These are phyloP conservation scores for Temnothorax unifasciatus DNA, from an alignment of 2,888 invertebrate genomes.

Conservation along the genomic window DNA sequence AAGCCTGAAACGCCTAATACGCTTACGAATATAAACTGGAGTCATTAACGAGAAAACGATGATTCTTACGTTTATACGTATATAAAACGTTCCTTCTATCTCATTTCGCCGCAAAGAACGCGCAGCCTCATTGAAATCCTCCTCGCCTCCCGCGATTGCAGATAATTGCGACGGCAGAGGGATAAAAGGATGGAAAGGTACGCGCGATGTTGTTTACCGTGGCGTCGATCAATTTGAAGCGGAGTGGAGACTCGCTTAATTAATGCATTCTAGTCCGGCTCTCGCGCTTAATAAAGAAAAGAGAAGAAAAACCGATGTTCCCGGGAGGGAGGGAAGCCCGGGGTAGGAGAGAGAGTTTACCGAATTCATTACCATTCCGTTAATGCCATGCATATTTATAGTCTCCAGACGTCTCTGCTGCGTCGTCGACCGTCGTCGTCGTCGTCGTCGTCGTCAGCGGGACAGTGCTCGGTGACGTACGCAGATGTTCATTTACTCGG, in stretches of 20 bases:
- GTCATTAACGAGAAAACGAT: neutral
- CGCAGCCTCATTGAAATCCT: constrained; percentile 19
- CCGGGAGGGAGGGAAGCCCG: constrained; percentile 3
- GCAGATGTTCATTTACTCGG: constrained; percentile 54
- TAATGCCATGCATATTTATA: constrained; percentile 78
- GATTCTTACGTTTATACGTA: constrained; percentile 19
- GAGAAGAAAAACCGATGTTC: constrained; percentile 44
- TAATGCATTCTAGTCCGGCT: constrained; percentile 57
- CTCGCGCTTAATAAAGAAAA: constrained; percentile 58
- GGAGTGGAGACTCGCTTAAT: constrained; percentile 54
- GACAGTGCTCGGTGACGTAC: constrained; percentile 42
- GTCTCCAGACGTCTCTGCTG: constrained; percentile 40
- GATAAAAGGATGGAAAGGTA: constrained; percentile 15
- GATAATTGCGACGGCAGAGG: constrained; percentile 32
- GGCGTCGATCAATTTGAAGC: constrained; percentile 56
- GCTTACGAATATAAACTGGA: neutral
- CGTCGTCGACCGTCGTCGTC: constrained; percentile 10
- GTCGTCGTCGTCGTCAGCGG: constrained; percentile 19
- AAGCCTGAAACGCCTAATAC: neutral
- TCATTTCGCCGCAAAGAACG: neutral
- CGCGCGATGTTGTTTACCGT: constrained; percentile 54
- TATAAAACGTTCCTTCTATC: constrained; percentile 17
- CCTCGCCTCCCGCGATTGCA: constrained; percentile 19
- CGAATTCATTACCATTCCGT: constrained; percentile 77
- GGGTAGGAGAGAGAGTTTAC: constrained; percentile 68